phyloP scores from a whole-genome alignment of 2,797 vertebrate genomes.

The Sebastiscus albofasciatus region DNA sequence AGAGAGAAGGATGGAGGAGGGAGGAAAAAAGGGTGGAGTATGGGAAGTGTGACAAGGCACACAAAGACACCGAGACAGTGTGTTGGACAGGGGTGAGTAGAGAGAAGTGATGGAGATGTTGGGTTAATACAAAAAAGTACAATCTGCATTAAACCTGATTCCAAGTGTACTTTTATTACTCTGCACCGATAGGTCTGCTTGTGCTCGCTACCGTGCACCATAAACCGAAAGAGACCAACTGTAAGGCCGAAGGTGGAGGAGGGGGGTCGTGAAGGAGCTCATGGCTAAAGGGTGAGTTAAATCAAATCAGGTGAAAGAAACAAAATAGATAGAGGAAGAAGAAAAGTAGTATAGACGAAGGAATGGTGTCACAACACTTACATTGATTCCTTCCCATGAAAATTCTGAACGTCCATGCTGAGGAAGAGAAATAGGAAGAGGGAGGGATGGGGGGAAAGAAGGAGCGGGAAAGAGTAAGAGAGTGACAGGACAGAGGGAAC shows the following conservation, averaged over 20 bases:
- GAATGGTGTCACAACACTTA: constrained; percentile 86
- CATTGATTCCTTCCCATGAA: constrained; percentile 99
- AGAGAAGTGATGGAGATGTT: constrained; percentile 72
- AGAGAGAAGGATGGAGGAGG: constrained; percentile 69
- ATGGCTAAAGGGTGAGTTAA: constrained; percentile 70
- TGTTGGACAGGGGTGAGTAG: constrained; percentile 81
- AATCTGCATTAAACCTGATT: constrained; percentile 50
- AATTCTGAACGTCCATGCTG: constrained; percentile 98
- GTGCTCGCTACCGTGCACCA: constrained; percentile 70
- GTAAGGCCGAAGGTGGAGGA: constrained; percentile 42
- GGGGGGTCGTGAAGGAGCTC: constrained; percentile 42
- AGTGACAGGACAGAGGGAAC: constrained; percentile 72
- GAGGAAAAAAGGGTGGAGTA: constrained; percentile 41
- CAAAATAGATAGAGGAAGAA: constrained; percentile 43
- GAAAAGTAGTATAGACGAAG: constrained; percentile 63
- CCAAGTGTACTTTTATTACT: constrained; percentile 29
- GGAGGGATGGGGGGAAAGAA: constrained; percentile 56
- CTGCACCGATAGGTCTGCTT: constrained; percentile 34
- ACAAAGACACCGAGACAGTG: constrained; percentile 83
- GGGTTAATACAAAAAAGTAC: constrained; percentile 73
- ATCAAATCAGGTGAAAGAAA: constrained; percentile 60
- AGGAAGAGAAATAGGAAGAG: constrained; percentile 77
- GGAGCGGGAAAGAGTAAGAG: constrained; percentile 64
- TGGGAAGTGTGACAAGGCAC: constrained; percentile 72
- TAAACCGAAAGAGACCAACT: constrained; percentile 48